A percentile compares a stretch with the other conserved stretches of the same genome.
phyloP scores from a whole-genome alignment of 2,797 vertebrate species.

The Sarcoramphus papa region DNA sequence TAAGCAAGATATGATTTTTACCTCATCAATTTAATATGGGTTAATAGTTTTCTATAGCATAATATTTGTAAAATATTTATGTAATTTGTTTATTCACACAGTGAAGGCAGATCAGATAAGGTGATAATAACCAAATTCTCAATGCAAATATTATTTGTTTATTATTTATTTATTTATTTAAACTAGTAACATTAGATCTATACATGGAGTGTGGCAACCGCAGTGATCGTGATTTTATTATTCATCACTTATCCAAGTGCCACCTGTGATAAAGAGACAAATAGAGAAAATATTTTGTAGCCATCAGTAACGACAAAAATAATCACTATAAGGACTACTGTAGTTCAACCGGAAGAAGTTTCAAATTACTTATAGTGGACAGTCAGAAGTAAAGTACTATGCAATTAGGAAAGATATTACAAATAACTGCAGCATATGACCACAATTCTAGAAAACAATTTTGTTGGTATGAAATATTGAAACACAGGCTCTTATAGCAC shows the following conservation, averaged over 20 bases:
- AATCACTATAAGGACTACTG: background rate
- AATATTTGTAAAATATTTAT: background rate
- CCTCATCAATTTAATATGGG: background rate
- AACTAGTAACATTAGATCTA: background rate
- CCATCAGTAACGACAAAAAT: background rate
- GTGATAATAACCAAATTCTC: background rate
- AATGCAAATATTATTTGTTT: background rate
- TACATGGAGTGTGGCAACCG: background rate
- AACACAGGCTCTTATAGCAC: background rate
- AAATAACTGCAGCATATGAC: background rate
- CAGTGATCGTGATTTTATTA: background rate
- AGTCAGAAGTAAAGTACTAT: background rate
- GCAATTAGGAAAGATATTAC: background rate
- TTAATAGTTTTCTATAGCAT: background rate
- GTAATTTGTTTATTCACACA: background rate
- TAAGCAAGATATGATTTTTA: background rate
- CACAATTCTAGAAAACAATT: background rate
- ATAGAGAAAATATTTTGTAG: background rate
- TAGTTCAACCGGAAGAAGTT: background rate
- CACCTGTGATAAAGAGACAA: background rate
- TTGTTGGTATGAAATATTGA: background rate
- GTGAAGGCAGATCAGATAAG: background rate
- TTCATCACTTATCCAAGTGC: background rate
- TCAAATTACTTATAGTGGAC: background rate
- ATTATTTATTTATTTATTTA: background rate